phyloP scores from a whole-genome alignment of 2,797 vertebrate species.

The Ficedula albicollis region DNA sequence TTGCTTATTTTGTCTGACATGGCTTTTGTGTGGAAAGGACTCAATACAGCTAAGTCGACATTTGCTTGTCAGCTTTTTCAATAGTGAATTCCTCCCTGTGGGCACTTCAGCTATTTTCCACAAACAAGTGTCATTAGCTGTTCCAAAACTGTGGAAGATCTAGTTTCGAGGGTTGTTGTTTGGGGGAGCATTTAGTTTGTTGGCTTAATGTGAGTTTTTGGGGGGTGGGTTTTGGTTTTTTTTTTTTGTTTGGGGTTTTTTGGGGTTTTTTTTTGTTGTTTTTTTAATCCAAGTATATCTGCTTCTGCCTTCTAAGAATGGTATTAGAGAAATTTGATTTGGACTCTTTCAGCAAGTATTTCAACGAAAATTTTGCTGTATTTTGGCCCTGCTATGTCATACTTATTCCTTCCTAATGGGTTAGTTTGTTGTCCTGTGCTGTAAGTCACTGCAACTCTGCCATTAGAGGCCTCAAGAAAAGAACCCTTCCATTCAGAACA shows the following conservation, averaged over 20 bases:
- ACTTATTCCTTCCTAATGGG: neutral
- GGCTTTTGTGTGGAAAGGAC: neutral
- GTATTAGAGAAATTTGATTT: neutral
- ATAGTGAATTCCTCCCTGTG: neutral
- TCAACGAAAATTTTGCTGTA: neutral
- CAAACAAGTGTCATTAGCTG: neutral
- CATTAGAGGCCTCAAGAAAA: neutral
- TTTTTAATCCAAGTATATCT: neutral
- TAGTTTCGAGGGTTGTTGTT: neutral
- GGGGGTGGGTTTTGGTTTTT: no score
- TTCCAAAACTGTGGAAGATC: neutral
- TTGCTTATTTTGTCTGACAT: neutral
- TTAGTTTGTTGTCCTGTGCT: neutral
- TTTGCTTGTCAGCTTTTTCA: neutral
- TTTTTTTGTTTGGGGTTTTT: neutral
- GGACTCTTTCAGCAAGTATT: neutral
- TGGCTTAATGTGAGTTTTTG: neutral
- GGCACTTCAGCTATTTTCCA: neutral
- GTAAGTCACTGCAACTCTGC: neutral
- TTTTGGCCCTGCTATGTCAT: neutral
- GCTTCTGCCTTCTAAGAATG: neutral
- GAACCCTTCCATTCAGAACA: neutral
- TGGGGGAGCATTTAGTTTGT: rapidly evolving
- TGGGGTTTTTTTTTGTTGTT: no score
- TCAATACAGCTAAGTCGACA: neutral